Evolutionary conservation across 1,140 invertebrate species (phyloP), one percentile per base, ranked within the genome.

Genomic region (Acromyrmex echinatior): DNA sequence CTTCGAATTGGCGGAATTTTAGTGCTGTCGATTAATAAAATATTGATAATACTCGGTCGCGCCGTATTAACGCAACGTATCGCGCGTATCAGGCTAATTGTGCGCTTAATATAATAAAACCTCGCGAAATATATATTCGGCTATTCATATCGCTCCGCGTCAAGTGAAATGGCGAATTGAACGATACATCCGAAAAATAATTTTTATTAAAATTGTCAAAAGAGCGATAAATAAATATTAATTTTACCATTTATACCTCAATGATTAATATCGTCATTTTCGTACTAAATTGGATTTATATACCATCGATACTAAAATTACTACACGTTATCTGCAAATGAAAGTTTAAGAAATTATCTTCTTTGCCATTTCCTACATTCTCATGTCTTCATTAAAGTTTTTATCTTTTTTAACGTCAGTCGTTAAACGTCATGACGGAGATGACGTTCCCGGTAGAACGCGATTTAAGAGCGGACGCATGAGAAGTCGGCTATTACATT

Each of bases 11-110:
- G 14, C 39, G 39, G 10, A 28, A 84, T 76, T 74, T 84, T 82
- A 60, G 68, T 74, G 56, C 35, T 25, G 53, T 60, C 68, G 79
- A 62, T 84, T 84, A 84, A 84, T 82, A 82, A 82, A 82, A 82
- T 76, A 76, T 84, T 76, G 80, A 74, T 84, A 74, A 74, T 51
- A 51, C 70, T 45, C 80, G 80, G 70, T 76, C 56, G 56, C 71
- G 39, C 31, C 21, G 21, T 63, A 84, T 76, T 74, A 74, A 53
- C 53, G 80, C 79, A 81, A 81, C 39, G 68, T 49, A 63, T 62
- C 78, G 21, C 65, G 9, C 56, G 70, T 76, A 84, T 76, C 71
- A 25, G 56, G 28, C 39, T 84, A 74, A 62, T 76, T 84, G 74
- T 60, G 39, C 39, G 70, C 56, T 81, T 81, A 49, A 84, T 74